Percentiles rank a stretch among this genome's conserved stretches.
Evolutionary conservation across 2,113 vertebrate genomes (phyloP).

Genomic region (Semicossyphus pulcher): DNA sequence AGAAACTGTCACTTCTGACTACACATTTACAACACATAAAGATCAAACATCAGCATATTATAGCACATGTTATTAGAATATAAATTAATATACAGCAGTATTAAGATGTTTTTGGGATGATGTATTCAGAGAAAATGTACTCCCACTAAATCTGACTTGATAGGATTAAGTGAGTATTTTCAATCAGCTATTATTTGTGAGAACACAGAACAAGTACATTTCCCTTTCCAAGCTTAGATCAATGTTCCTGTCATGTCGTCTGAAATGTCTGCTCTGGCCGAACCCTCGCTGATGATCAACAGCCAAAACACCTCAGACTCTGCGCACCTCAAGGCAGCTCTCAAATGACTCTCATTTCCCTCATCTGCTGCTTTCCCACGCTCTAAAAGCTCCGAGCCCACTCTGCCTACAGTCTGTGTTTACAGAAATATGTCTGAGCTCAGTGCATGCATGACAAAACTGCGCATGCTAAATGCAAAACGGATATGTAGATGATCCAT

Average conservation of each 20-base stretch:
- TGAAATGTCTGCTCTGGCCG: not conserved
- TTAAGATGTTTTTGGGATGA: no score
- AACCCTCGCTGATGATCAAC: not conserved
- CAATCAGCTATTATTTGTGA: no score
- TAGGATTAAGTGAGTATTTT: no score
- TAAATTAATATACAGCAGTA: no score
- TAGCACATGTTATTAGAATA: no score
- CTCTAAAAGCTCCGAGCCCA: slow-evolving; percentile 22
- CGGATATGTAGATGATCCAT: slow-evolving; percentile 29
- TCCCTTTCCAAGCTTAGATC: no score
- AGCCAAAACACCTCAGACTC: slow-evolving; percentile 19
- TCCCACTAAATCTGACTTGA: no score
- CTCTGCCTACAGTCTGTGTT: slow-evolving; percentile 26
- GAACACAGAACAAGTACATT: no score
- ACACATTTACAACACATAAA: no score
- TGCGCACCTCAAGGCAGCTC: slow-evolving; percentile 37
- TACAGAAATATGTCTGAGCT: slow-evolving; percentile 33
- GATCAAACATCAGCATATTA: no score
- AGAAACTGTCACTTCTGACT: no score
- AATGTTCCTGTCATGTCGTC: slow-evolving; percentile 3
- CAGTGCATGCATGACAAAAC: not conserved
- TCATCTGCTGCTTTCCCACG: slow-evolving; percentile 47
- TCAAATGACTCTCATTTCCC: slow-evolving; percentile 49
- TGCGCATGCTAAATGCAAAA: slow-evolving; percentile 5
- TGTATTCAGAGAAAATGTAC: no score